Percentiles rank a stretch among this genome's conserved stretches.
These are phyloP conservation scores for Phoxinus phoxinus DNA, from an alignment of 2,113 vertebrate species.

Conservation along the genomic window DNA sequence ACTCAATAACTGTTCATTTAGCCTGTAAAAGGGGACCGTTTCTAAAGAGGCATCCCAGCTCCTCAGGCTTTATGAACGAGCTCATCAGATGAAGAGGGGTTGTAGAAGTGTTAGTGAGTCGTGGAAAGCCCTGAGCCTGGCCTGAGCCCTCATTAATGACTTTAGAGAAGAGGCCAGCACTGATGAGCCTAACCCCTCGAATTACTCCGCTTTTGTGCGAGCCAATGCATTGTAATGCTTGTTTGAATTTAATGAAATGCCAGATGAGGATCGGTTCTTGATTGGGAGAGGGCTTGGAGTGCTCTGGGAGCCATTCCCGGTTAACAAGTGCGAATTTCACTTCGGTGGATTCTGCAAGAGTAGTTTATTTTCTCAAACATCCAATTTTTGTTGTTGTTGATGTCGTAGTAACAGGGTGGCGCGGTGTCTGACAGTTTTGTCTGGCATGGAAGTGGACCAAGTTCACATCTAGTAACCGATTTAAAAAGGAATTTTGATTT, in stretches of 20 bases:
- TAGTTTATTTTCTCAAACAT: neutral
- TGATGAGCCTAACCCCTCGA: conserved; percentile 46
- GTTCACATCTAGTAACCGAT: too few species aligned
- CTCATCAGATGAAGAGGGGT: conserved; percentile 57
- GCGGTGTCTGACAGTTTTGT: neutral
- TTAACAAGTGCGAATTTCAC: conserved; percentile 9
- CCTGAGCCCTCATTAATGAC: conserved; percentile 50
- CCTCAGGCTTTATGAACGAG: conserved; percentile 48
- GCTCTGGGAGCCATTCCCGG: neutral
- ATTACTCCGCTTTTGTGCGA: conserved; percentile 30
- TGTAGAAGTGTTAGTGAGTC: conserved; percentile 38
- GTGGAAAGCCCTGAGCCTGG: conserved; percentile 30
- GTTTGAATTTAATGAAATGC: conserved; percentile 25
- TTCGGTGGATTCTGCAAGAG: neutral
- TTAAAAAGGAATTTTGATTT: too few species aligned
- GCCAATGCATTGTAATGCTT: conserved; percentile 26
- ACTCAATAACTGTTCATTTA: conserved; percentile 59
- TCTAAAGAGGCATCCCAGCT: conserved; percentile 32
- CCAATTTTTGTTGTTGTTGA: neutral
- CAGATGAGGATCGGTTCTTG: conserved; percentile 23
- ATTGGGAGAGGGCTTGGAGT: neutral
- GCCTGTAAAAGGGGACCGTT: conserved; percentile 33
- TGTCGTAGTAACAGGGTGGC: neutral
- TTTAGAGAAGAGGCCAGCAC: conserved; percentile 34
- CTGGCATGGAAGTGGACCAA: too few species aligned